Percentiles rank a stretch among this genome's conserved stretches.
These are phyloP conservation scores for Cantharis flavilabris DNA, from an alignment of 2,888 invertebrate species.

Conservation along the genomic window DNA sequence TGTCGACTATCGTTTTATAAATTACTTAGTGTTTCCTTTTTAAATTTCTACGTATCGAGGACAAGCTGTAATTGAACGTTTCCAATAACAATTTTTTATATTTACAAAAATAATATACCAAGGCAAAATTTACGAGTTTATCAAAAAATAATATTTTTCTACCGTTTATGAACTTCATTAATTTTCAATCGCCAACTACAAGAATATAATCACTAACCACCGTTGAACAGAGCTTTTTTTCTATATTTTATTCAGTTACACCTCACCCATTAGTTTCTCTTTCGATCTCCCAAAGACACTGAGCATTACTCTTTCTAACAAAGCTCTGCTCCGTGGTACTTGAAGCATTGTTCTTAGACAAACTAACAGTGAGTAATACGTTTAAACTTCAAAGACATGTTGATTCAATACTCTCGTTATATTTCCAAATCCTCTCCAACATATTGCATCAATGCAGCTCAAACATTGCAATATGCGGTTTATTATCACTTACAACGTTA, in stretches of 20 bases:
- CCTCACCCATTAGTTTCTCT: background rate
- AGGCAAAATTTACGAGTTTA: too few species aligned
- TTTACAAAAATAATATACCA: background rate
- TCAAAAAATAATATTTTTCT: background rate
- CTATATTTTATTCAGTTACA: too few species aligned
- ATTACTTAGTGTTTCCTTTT: conserved; percentile 3
- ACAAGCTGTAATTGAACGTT: background rate
- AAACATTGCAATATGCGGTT: too few species aligned
- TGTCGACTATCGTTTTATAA: conserved; percentile 9
- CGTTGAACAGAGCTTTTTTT: too few species aligned
- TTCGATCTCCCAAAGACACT: background rate
- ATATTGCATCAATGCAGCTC: too few species aligned
- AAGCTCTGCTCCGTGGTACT: background rate
- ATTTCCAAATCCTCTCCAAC: too few species aligned
- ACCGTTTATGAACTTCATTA: background rate
- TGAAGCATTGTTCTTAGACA: background rate
- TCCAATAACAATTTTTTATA: background rate
- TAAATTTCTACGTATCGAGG: background rate
- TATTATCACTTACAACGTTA: too few species aligned
- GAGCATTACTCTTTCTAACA: background rate
- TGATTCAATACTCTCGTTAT: background rate
- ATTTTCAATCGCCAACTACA: background rate
- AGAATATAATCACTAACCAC: too few species aligned
- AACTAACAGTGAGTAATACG: background rate
- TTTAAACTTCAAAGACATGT: background rate